Percentiles rank a stretch among this genome's conserved stretches.
Conservation (phyloP, 2,888 invertebrate species). For the Mayetiola destructor region DNA sequence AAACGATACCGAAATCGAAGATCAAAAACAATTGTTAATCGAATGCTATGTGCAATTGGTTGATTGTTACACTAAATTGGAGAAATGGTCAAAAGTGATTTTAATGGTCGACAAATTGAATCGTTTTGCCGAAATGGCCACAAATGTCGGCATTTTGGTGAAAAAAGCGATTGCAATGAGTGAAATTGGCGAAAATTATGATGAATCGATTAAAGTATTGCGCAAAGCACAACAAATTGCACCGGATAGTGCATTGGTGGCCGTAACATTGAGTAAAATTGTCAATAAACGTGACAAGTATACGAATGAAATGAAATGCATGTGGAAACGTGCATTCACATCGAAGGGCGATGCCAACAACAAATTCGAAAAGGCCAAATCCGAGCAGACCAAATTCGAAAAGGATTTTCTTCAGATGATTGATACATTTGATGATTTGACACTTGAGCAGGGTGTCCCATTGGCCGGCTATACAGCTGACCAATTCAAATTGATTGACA, state of each 20-base stretch:
- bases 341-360: neutral
- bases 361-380: neutral
- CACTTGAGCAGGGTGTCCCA: neutral
- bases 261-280: neutral
- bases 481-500: neutral
- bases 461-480: neutral
- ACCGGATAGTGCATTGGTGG: neutral
- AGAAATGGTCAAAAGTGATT: neutral
- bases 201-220: neutral
- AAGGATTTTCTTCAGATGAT: neutral
- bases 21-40: neutral
- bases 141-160: neutral
- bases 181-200: neutral
- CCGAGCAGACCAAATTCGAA: too few relatives aligned
- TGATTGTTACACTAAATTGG: neutral
- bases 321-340: neutral
- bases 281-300: neutral
- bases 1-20: neutral
- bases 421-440: neutral
- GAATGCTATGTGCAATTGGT: neutral
- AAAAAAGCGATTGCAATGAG: neutral
- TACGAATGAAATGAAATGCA: neutral
- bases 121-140: neutral
- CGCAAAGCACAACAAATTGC: neutral
- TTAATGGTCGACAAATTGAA: neutral